A percentile compares a stretch with the other conserved stretches of the same genome.
These are phyloP conservation scores for Egretta garzetta DNA, from an alignment of 2,113 vertebrate genomes.

Conservation along the genomic window DNA sequence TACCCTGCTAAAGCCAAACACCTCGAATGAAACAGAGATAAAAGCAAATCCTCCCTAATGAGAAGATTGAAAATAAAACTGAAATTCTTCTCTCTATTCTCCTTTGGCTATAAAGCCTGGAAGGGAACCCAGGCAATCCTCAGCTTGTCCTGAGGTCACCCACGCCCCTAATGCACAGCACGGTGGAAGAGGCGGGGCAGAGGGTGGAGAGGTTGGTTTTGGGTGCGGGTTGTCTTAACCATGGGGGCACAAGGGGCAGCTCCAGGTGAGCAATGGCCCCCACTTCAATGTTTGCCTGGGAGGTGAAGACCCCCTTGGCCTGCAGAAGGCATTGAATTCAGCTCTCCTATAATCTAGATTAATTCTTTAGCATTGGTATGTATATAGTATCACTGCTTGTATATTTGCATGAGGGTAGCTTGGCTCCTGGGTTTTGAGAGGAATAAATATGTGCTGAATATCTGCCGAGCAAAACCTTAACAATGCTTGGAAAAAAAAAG, in stretches of 20 bases:
- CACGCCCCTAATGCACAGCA: fast-evolving
- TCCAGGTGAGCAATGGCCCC: fast-evolving
- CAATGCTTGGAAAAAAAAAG: not conserved
- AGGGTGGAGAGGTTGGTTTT: no score
- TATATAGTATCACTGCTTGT: no score
- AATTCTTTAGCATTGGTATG: not conserved
- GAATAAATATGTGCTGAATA: not conserved
- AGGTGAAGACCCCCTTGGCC: not conserved
- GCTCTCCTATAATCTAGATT: not conserved
- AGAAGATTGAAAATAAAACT: not conserved
- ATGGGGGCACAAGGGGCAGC: not conserved
- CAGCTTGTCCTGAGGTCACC: no score
- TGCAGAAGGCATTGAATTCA: not conserved
- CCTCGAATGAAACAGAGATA: not conserved
- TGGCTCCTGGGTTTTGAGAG: not conserved
- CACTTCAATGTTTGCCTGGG: not conserved
- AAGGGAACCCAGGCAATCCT: not conserved
- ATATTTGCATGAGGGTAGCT: not conserved
- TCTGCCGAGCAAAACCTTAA: not conserved
- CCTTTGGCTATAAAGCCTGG: not conserved
- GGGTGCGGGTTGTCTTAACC: not conserved
- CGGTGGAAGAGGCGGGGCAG: not conserved
- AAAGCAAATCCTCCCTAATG: not conserved
- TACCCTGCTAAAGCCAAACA: not conserved
- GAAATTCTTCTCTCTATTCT: not conserved